Conservation (phyloP, 2,797 vertebrate genomes). For the Fratercula arctica region DNA sequence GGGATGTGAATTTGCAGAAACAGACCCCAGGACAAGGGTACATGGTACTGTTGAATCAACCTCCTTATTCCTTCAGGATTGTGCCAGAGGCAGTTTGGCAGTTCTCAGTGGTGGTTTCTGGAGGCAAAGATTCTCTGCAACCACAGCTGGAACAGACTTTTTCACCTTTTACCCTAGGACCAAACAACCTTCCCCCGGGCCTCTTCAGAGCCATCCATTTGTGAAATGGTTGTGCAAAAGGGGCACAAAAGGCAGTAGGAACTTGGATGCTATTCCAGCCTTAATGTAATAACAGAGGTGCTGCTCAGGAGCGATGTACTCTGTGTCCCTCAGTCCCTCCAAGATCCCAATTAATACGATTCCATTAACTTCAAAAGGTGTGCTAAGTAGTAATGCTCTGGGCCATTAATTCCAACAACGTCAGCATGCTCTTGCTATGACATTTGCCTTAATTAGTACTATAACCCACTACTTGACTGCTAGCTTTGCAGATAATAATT, state of each 20-base stretch:
- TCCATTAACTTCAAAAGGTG: conserved; percentile 72
- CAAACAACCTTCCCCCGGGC: background rate
- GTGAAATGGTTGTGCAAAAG: conserved; percentile 43
- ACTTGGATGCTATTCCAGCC: conserved; percentile 35
- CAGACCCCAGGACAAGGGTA: background rate
- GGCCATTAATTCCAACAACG: conserved; percentile 72
- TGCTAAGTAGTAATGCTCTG: conserved; percentile 65
- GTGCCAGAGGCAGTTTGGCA: background rate
- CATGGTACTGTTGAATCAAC: background rate
- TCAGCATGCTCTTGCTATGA: conserved; percentile 71
- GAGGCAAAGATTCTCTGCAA: background rate
- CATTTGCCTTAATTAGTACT: conserved; percentile 71
- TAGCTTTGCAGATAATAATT: conserved; percentile 57
- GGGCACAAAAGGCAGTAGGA: conserved; percentile 16
- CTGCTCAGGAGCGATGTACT: conserved; percentile 52
- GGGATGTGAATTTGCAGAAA: background rate
- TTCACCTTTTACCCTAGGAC: conserved; percentile 19
- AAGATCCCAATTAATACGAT: conserved; percentile 71
- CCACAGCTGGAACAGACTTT: background rate
- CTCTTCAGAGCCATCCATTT: conserved; percentile 19
- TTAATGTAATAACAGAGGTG: conserved; percentile 51
- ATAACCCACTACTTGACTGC: conserved; percentile 57
- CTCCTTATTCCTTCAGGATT: background rate
- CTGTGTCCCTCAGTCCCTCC: conserved; percentile 39
- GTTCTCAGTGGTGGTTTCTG: background rate